A percentile compares a stretch with the other conserved stretches of the same genome.
These are phyloP conservation scores for Rhogogaster chlorosoma DNA, from an alignment of 2,888 invertebrate species.

Conservation along the genomic window DNA sequence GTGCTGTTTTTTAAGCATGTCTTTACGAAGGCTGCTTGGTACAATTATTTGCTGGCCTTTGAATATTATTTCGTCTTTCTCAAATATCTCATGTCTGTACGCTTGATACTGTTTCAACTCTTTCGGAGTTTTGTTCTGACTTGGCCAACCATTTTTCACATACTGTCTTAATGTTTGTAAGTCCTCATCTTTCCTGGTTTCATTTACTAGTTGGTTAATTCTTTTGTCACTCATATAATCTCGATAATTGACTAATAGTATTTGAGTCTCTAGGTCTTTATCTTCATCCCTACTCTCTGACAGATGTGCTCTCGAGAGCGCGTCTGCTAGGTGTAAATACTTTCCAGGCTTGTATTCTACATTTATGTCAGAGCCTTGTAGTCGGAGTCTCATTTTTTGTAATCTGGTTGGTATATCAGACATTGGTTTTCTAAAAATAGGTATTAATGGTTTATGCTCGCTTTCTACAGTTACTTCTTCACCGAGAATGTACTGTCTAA, in stretches of 20 bases:
- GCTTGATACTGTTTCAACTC: background rate
- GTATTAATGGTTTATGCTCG: too few species aligned
- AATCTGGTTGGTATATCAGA: too few species aligned
- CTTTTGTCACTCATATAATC: background rate
- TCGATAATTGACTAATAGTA: background rate
- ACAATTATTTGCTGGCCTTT: constrained; percentile 53
- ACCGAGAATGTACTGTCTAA: too few species aligned
- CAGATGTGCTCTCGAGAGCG: background rate
- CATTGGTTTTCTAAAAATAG: too few species aligned
- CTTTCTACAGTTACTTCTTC: too few species aligned
- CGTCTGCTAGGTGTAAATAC: background rate
- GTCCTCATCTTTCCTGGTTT: background rate
- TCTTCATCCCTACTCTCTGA: background rate
- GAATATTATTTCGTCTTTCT: constrained; percentile 42
- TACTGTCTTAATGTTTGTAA: background rate
- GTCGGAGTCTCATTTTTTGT: too few species aligned
- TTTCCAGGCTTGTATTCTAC: background rate
- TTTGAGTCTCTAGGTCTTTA: background rate
- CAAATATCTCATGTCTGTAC: constrained; percentile 48
- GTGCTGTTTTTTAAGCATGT: constrained; percentile 53
- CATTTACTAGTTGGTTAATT: background rate
- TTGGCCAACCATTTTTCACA: background rate
- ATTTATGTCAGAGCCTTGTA: background rate
- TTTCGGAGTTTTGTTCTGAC: background rate
- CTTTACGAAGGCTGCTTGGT: constrained; percentile 51